Conservation (phyloP, 2,888 invertebrate genomes). For the Thumatha senex region DNA sequence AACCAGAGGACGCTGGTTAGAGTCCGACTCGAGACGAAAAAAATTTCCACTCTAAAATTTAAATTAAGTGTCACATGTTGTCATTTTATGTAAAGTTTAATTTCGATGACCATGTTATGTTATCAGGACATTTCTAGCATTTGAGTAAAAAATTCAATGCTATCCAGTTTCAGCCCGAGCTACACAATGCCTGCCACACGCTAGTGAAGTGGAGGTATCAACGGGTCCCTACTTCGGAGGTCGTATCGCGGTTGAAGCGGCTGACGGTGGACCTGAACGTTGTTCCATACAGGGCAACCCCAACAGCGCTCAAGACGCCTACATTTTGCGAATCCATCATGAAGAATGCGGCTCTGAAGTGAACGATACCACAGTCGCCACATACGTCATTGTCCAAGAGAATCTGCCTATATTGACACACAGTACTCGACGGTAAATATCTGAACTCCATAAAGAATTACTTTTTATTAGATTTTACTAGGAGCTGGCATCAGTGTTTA, state of each 20-base stretch:
- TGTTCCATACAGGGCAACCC: slow-evolving; percentile 90
- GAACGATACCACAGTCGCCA: slow-evolving; percentile 91
- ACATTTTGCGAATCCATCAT: slow-evolving; percentile 89
- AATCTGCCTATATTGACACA: slow-evolving; percentile 92
- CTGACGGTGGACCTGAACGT: slow-evolving; percentile 86
- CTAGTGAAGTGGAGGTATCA: slow-evolving; percentile 92
- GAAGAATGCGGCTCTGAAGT: slow-evolving; percentile 89
- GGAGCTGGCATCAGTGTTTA: no score
- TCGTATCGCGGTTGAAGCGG: slow-evolving; percentile 89
- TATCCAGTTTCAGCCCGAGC: slow-evolving; percentile 90
- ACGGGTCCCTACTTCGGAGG: slow-evolving; percentile 93
- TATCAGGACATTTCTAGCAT: no score
- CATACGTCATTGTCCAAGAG: slow-evolving; percentile 92
- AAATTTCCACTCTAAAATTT: no score
- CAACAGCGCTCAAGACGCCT: slow-evolving; percentile 87
- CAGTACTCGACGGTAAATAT: slow-evolving; percentile 85
- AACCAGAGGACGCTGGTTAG: no score
- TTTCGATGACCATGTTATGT: no score
- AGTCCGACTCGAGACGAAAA: no score
- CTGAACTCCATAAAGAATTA: neutral
- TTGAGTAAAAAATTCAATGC: neutral
- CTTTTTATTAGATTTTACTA: no score
- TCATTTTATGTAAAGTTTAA: no score
- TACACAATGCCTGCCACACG: slow-evolving; percentile 90
- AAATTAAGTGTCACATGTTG: no score